Evolutionary conservation across 2,888 invertebrate genomes (phyloP).

Genomic region (Agonopterix heracliana): DNA sequence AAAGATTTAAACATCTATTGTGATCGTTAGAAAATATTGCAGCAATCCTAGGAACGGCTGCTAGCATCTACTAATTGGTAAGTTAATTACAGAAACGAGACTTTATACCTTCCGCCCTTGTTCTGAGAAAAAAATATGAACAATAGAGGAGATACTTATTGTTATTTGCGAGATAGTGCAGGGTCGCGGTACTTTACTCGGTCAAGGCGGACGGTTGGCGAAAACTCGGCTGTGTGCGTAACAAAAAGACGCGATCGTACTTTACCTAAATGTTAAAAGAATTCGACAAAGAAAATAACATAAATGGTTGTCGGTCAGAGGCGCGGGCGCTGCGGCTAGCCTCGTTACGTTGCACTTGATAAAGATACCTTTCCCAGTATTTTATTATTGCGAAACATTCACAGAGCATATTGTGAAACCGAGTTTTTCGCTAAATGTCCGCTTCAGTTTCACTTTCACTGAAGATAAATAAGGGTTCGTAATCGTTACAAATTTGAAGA

Average conservation of each 20-base stretch:
- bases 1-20: background rate
- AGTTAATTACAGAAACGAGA: conserved; percentile 39
- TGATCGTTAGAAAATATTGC: conserved; percentile 32
- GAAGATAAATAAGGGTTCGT: no score
- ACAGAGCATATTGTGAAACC: conserved; percentile 37
- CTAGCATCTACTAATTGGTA: conserved; percentile 31
- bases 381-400: conserved; percentile 36
- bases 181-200: conserved; percentile 33
- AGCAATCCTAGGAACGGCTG: conserved; percentile 40
- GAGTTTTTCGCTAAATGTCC: conserved; percentile 17
- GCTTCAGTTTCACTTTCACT: no score
- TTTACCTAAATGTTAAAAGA: conserved; percentile 1
- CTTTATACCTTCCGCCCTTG: conserved; percentile 45
- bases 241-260: no score
- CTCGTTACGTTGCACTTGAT: conserved; percentile 30
- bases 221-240: conserved; percentile 12
- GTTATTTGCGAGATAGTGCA: conserved; percentile 37
- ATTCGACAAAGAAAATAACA: conserved; percentile 15
- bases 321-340: conserved; percentile 12
- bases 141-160: conserved; percentile 41
- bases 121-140: conserved; percentile 36
- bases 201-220: conserved; percentile 39
- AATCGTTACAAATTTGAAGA: no score
- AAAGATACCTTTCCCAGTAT: conserved; percentile 37
- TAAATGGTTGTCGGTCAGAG: conserved; percentile 14